A percentile compares a stretch with the other conserved stretches of the same genome.
Conservation (phyloP, 2,113 vertebrate genomes). For the Artemisiospiza belli region DNA sequence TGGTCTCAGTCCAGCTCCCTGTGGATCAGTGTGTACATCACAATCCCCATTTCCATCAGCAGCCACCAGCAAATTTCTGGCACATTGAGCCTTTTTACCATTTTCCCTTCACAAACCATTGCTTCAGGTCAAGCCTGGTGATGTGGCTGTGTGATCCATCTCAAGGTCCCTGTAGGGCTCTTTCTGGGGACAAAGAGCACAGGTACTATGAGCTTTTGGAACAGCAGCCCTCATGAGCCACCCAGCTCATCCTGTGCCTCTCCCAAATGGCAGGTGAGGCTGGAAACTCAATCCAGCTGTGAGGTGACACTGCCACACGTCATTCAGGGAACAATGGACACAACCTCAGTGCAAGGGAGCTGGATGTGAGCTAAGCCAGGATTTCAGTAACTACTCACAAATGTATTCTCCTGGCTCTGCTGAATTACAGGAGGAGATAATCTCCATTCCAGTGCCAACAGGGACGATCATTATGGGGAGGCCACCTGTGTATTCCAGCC, state of each 20-base stretch:
- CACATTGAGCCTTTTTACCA: background rate
- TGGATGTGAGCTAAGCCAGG: background rate
- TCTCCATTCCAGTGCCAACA: background rate
- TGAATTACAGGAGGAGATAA: background rate
- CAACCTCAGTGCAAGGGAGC: background rate
- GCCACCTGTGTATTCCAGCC: constrained; percentile 13
- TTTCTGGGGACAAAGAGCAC: background rate
- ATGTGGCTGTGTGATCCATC: background rate
- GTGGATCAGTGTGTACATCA: constrained; percentile 9
- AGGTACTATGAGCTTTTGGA: background rate
- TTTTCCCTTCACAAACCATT: constrained; percentile 34
- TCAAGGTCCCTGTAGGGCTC: background rate
- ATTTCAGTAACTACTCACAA: background rate
- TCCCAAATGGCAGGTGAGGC: background rate
- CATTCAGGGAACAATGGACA: background rate
- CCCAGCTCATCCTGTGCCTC: background rate
- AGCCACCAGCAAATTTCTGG: constrained; percentile 8
- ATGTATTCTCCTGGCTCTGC: background rate
- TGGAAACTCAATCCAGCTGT: background rate
- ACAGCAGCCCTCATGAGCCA: background rate
- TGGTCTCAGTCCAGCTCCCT: constrained; percentile 38
- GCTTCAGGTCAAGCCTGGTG: constrained; percentile 5
- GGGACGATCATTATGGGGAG: constrained; percentile 21
- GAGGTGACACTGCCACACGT: background rate
- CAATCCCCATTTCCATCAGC: constrained; percentile 3